These are phyloP conservation scores for Rhodinocichla rosea DNA, from an alignment of 2,113 vertebrate genomes.

Conservation along the genomic window DNA sequence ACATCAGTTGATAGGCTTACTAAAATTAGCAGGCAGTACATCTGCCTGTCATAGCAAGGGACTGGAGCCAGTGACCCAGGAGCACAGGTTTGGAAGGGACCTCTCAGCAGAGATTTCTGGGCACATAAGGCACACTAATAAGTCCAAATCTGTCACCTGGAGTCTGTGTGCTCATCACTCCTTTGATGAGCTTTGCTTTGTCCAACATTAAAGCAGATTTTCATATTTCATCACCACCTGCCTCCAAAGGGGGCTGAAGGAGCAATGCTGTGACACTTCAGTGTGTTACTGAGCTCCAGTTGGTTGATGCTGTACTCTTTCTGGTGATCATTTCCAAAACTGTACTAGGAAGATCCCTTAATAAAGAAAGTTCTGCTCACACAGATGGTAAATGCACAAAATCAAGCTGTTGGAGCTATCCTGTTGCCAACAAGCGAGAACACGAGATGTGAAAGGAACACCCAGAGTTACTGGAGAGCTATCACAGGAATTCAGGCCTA, in stretches of 20 bases:
- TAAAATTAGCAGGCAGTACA: not conserved
- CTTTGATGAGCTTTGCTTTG: not conserved
- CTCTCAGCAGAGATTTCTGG: not conserved
- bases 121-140: not conserved
- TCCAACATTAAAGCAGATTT: not conserved
- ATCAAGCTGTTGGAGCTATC: not conserved
- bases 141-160: not conserved
- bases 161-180: not conserved
- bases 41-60: not conserved
- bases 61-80: not conserved
- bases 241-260: not conserved
- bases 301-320: not conserved
- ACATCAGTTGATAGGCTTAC: not conserved
- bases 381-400: conserved; percentile 5
- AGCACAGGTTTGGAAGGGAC: not conserved
- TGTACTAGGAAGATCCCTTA: not conserved
- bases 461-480: conserved; percentile 5
- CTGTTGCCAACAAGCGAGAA: not conserved
- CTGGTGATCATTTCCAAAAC: not conserved
- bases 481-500: conserved; percentile 11
- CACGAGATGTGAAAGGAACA: not conserved
- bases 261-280: not conserved
- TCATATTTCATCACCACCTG: not conserved
- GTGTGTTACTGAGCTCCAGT: not conserved
- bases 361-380: not conserved